A percentile compares a stretch with the other conserved stretches of the same genome.
Evolutionary conservation across 1,140 invertebrate species (phyloP).

Genomic region (Aphelinus certus): DNA sequence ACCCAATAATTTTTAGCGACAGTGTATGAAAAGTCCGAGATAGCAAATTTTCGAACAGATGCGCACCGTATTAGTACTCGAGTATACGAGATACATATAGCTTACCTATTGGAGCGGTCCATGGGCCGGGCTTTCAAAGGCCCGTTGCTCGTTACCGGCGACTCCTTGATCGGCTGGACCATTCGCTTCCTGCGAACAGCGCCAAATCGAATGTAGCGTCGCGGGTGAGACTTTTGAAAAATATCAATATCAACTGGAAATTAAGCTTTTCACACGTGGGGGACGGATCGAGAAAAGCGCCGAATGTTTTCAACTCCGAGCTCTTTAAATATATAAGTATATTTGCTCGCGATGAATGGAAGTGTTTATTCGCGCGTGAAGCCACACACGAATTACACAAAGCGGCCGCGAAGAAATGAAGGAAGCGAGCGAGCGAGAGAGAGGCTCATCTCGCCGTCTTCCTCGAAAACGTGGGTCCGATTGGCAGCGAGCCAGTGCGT

Average conservation of each 20-base stretch:
- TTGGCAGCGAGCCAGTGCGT: constrained; percentile 42
- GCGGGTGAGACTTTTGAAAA: too few relatives aligned
- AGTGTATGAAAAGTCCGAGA: too few relatives aligned
- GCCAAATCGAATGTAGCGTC: background rate
- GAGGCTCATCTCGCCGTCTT: background rate
- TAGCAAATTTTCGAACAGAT: too few relatives aligned
- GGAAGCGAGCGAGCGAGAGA: background rate
- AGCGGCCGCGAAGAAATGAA: background rate
- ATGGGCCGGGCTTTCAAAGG: constrained; percentile 45
- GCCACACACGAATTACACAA: constrained; percentile 8
- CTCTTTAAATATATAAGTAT: too few relatives aligned
- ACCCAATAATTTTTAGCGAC: too few relatives aligned
- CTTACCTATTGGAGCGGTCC: constrained; percentile 53
- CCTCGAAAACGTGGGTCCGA: constrained; percentile 15
- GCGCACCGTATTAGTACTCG: too few relatives aligned
- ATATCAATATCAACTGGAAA: too few relatives aligned
- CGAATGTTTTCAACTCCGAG: too few relatives aligned
- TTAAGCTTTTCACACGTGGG: too few relatives aligned
- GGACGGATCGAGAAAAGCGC: too few relatives aligned
- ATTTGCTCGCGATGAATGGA: too few relatives aligned
- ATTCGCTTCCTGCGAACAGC: constrained; percentile 43
- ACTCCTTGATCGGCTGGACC: constrained; percentile 29
- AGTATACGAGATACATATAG: background rate
- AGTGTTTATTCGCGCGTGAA: too few relatives aligned
- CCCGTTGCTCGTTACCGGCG: constrained; percentile 7